Evolutionary conservation across 2,113 vertebrate genomes (phyloP), one percentile per base, ranked within the genome.

Genomic region (Cariama cristata): DNA sequence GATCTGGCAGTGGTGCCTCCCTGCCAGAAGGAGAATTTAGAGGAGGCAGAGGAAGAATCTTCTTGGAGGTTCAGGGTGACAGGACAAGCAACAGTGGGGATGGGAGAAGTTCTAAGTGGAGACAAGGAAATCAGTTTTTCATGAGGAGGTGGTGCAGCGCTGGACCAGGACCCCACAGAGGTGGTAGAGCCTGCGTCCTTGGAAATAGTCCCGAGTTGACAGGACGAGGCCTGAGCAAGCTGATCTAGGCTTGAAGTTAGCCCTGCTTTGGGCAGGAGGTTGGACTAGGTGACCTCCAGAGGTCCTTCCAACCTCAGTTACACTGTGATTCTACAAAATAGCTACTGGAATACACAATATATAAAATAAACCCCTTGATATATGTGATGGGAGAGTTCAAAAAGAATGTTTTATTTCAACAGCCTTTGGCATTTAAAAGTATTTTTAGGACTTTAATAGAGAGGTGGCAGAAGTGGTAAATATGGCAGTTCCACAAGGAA

Each of bases 161-260:
- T 69, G 66, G 56, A 32, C 12, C 38, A 19, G 17, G 10, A 21
- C 16, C 13, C 27, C 11, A 9, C 20, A 21, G 17, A 28, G 50
- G 15, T 18, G 72, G 35, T 42, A 7, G 27, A 35, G 8, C 35
- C 73, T 35, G 9, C 8, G 3, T 42, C 14, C 35, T 30, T 66
- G 62, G 79, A 7, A 72, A 9, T 1, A 8, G 6, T 58, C 22
- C 6, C 20, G 38, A 0, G 3, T 9, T 20, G 44, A 11, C 1
- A 23, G 74, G 42, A 6, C 62, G 45, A 79, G 66, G 27, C 30
- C 49, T 32, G 67, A 40, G 38, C 53, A 79, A 13, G 23, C 18
- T 40, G 27, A 22, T 12, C 5, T 17, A 15, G n/a, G 33, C 18
- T 30, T 45, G 86, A 52, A 9, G 17, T 22, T 6, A 22, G 6